A percentile compares a stretch with the other conserved stretches of the same genome.
These are phyloP conservation scores for Leucoma salicis DNA, from an alignment of 2,888 invertebrate genomes.

Conservation along the genomic window DNA sequence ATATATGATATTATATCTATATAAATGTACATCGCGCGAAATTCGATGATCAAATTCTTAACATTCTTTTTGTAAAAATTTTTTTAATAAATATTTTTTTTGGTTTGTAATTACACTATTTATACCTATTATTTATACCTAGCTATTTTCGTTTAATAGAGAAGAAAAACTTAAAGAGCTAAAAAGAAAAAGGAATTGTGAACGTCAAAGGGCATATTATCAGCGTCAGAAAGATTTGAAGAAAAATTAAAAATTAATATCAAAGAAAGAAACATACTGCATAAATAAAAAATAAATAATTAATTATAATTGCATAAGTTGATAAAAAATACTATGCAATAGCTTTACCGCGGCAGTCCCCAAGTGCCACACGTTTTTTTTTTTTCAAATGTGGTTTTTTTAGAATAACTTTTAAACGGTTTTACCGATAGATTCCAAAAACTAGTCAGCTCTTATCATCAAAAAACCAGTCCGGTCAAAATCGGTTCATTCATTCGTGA, in stretches of 20 bases:
- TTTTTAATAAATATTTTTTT: conserved; percentile 22
- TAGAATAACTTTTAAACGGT: too few relatives aligned
- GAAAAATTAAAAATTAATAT: conserved; percentile 14
- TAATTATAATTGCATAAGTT: too few relatives aligned
- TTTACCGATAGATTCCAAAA: too few relatives aligned
- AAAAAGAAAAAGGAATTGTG: conserved; percentile 10
- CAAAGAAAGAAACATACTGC: conserved; percentile 1
- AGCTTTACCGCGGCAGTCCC: too few relatives aligned
- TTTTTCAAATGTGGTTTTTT: too few relatives aligned
- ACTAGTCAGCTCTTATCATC: too few relatives aligned
- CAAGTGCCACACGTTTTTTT: too few relatives aligned
- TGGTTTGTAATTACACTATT: conserved; percentile 17
- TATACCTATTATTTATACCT: conserved; percentile 22
- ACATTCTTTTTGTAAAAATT: conserved; percentile 22
- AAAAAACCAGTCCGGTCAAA: too few relatives aligned
- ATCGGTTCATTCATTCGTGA: too few relatives aligned
- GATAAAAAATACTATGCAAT: too few relatives aligned
- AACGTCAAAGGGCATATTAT: conserved; percentile 14
- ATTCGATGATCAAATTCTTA: conserved; percentile 23
- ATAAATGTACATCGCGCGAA: conserved; percentile 14
- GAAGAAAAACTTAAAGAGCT: conserved; percentile 3
- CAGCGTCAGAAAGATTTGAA: conserved; percentile 18
- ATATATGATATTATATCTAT: conserved; percentile 18
- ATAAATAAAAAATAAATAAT: too few relatives aligned
- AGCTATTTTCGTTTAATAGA: conserved; percentile 27